phyloP scores from a whole-genome alignment of 2,888 invertebrate genomes.

The Cephus sareptanus region DNA sequence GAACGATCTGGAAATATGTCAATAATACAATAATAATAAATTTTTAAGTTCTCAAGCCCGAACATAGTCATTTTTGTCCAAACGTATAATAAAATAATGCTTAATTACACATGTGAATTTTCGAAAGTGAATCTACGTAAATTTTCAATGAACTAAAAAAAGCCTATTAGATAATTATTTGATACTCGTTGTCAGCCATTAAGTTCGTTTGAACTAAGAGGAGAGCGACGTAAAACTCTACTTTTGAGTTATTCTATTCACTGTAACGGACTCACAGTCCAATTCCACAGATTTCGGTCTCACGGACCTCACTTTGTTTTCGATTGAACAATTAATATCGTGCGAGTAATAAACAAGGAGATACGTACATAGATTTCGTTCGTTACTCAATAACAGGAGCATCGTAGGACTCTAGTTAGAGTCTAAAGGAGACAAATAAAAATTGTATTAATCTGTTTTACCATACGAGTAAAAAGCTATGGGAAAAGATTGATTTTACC shows the following conservation, averaged over 20 bases:
- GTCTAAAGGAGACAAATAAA: neutral
- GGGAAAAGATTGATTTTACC: neutral
- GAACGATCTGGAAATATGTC: neutral
- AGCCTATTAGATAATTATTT: too few species aligned
- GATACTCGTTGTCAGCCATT: too few species aligned
- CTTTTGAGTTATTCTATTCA: too few species aligned
- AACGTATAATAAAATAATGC: neutral
- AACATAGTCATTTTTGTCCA: neutral
- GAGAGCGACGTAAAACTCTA: too few species aligned
- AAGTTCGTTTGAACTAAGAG: too few species aligned
- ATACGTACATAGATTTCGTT: neutral
- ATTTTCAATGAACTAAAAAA: too few species aligned
- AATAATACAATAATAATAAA: neutral
- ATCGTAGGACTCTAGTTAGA: neutral
- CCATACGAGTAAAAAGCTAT: neutral
- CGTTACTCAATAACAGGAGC: neutral
- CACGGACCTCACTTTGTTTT: neutral
- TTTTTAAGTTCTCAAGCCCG: neutral
- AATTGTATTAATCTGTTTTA: neutral
- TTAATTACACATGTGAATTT: too few species aligned
- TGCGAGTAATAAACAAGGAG: neutral
- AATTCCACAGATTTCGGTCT: too few species aligned
- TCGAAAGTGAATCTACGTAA: too few species aligned
- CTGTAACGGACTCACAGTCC: too few species aligned
- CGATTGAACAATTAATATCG: neutral